Evolutionary conservation across 2,113 vertebrate genomes (phyloP).

Genomic region (Thalassarche chlororhynchos): DNA sequence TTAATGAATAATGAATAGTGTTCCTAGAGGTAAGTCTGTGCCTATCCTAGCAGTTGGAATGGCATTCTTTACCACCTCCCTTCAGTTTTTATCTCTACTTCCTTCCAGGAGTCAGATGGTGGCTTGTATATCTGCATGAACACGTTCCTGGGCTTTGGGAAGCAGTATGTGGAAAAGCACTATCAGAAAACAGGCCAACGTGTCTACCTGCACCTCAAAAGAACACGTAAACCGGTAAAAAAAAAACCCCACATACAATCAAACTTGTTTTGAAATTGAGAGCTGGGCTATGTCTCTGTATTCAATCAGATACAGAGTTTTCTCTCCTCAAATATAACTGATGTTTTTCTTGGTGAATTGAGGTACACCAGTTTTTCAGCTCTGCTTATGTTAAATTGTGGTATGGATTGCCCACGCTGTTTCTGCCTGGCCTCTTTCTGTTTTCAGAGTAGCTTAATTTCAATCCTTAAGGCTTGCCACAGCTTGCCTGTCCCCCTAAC

Average conservation of each 20-base stretch:
- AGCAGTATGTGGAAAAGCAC: constrained; percentile 91
- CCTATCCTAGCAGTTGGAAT: neutral
- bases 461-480: neutral
- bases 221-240: constrained; percentile 86
- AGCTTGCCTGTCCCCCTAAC: neutral
- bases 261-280: neutral
- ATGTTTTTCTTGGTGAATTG: neutral
- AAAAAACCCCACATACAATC: accelerated
- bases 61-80: neutral
- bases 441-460: neutral
- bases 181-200: constrained; percentile 90
- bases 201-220: constrained; percentile 92
- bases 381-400: neutral
- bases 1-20: neutral
- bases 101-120: constrained; percentile 89
- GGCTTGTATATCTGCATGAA: constrained; percentile 98
- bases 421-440: neutral
- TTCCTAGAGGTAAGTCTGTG: neutral
- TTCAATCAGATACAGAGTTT: neutral
- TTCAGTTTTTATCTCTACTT: neutral
- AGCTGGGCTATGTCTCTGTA: neutral
- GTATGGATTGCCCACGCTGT: neutral
- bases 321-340: neutral
- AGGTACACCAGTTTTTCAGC: neutral
- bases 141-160: constrained; percentile 94